A percentile compares a stretch with the other conserved stretches of the same genome.
These are phyloP conservation scores for Silurus aristotelis DNA, from an alignment of 2,797 vertebrate genomes.

Conservation along the genomic window DNA sequence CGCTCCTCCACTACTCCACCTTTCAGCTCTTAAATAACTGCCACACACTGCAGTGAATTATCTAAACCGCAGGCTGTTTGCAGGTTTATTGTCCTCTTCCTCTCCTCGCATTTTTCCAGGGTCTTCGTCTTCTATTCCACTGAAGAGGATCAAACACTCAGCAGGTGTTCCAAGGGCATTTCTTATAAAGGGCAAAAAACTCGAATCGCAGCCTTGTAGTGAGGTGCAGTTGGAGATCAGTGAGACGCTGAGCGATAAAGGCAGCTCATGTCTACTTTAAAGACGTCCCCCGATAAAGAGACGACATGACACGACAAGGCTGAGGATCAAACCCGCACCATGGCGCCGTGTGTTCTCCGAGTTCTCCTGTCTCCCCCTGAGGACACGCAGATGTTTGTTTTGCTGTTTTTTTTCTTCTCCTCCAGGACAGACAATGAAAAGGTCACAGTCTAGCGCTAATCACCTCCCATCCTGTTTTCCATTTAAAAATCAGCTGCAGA, in stretches of 20 bases:
- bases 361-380: background rate
- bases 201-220: background rate
- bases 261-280: background rate
- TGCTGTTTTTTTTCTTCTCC: no score
- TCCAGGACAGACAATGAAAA: constrained; percentile 4
- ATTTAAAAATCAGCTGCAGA: background rate
- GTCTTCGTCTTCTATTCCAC: background rate
- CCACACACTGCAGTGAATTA: background rate
- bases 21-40: background rate
- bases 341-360: background rate
- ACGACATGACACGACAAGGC: background rate
- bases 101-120: background rate
- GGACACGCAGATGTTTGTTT: background rate
- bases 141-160: background rate
- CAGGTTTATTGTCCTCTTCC: background rate
- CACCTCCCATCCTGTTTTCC: constrained; percentile 14
- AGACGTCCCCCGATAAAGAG: background rate
- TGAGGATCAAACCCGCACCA: background rate
- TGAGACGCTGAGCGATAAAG: background rate
- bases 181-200: background rate
- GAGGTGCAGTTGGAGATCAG: background rate
- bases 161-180: background rate
- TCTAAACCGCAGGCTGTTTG: background rate
- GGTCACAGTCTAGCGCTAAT: constrained; percentile 14
- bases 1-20: background rate